phyloP scores from a whole-genome alignment of 2,888 invertebrate species.

The Lycia hirtaria region DNA sequence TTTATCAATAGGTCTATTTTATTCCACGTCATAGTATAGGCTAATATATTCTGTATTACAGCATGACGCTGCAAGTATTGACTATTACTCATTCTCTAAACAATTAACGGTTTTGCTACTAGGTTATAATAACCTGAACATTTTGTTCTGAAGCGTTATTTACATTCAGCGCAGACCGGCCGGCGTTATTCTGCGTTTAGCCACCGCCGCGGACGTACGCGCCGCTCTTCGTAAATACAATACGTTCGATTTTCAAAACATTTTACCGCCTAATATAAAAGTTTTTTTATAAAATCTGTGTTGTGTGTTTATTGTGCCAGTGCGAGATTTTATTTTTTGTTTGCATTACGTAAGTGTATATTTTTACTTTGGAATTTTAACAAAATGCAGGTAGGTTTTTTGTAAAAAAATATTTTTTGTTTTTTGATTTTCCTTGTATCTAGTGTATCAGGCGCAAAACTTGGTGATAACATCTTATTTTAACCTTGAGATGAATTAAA shows the following conservation, averaged over 20 bases:
- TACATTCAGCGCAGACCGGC: slow-evolving; percentile 44
- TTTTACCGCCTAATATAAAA: slow-evolving; percentile 33
- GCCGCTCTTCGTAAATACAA: slow-evolving; percentile 36
- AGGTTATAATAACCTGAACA: slow-evolving; percentile 6
- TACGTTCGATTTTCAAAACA: slow-evolving; percentile 44
- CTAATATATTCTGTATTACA: slow-evolving; percentile 5
- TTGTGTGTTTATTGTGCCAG: slow-evolving; percentile 22
- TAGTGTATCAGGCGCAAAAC: neutral
- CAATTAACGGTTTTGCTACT: slow-evolving; percentile 24
- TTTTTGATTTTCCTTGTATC: neutral
- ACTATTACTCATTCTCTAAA: slow-evolving; percentile 16
- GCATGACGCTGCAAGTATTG: slow-evolving; percentile 18
- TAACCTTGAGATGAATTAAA: neutral
- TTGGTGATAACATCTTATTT: neutral
- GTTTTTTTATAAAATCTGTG: slow-evolving; percentile 28
- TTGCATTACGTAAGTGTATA: slow-evolving; percentile 30
- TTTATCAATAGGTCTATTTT: neutral
- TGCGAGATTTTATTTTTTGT: slow-evolving; percentile 17
- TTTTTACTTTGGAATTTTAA: neutral
- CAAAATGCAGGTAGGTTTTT: slow-evolving; percentile 1
- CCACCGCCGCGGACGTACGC: slow-evolving; percentile 55
- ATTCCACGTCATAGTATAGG: neutral
- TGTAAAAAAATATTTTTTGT: neutral
- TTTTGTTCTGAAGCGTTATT: slow-evolving; percentile 38
- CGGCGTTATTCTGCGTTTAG: slow-evolving; percentile 68